Base-by-base conservation (phyloP, 1,140 invertebrate species). In the Dysdera silvatica region DNA sequence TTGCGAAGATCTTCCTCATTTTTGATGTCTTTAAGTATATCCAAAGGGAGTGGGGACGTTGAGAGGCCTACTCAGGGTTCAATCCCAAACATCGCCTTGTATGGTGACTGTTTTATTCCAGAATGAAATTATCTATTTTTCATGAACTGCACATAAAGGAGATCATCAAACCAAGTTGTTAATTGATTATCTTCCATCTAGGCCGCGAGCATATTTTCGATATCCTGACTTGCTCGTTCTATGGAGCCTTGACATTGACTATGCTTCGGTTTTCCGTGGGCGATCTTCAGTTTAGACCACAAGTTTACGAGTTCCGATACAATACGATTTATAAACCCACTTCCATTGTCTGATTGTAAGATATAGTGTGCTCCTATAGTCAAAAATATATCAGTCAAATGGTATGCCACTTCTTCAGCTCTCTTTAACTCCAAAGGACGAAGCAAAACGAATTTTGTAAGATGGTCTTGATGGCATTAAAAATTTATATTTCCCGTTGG, bases 401-500 rank as follows among this genome's bases (percentile, higher is more conserved):
- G 24, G 24, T n/a, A 23, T 49, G 23, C 47, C 24, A 49, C 6
- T 23, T 28, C 47, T 10, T 12, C 47, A 28, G 47, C n/a, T 47
- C 28, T 32, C 26, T 32, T 57, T 45, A n/a, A 8, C 45, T 56
- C 26, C 29, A 56, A 29, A 56, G 40, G 37, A 43, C 54, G 43
- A 31, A 56, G 45, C 43, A 56, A 0, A 14, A 31, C 32, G n/a
- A 56, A 54, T 35, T 54, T 56, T 10, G 31, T 56, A 43, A 56
- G 16, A n/a, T 45, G 40, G 32, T 45, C 26, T 31, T 43, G 10
- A 31, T 43, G 23, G 33, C 43, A 10, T 56, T 20, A 43, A 56
- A 56, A 41, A 56, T 56, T 56, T 43, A 43, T 43, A 28, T 35
- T 43, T 56, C 43, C 53, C 18, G 31, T 56, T 40, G 29, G 37